Percentiles rank a stretch among this genome's conserved stretches.
These are phyloP conservation scores for Urechis unicinctus DNA, from an alignment of 2,888 invertebrate species.

Conservation along the genomic window DNA sequence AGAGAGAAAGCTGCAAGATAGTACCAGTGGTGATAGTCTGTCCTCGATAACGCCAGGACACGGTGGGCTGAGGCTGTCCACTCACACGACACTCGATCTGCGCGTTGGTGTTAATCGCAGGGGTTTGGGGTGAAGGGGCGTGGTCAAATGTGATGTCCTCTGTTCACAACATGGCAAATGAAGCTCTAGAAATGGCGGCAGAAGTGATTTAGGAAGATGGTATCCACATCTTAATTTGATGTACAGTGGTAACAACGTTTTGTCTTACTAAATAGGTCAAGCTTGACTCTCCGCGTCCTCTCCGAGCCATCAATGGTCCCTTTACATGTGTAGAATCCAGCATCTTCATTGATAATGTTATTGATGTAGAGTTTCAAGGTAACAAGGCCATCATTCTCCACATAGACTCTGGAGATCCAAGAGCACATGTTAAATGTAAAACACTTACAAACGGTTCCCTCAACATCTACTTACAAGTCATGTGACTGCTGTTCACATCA, in stretches of 20 bases:
- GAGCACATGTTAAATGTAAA: neutral
- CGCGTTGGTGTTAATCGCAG: conserved; percentile 16
- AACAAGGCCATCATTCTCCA: conserved; percentile 12
- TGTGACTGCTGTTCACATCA: neutral
- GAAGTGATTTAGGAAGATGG: neutral
- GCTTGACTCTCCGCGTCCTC: neutral
- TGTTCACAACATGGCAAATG: conserved; percentile 6
- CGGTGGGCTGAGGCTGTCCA: conserved; percentile 21
- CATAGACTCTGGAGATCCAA: conserved; percentile 13
- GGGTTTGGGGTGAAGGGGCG: conserved; percentile 20
- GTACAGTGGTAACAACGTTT: neutral
- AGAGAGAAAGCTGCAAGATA: neutral
- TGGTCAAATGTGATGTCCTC: conserved; percentile 26
- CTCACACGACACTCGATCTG: conserved; percentile 22
- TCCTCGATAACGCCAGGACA: conserved; percentile 20
- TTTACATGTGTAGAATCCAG: conserved; percentile 18
- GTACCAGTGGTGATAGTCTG: conserved; percentile 13
- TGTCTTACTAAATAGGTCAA: conserved; percentile 9
- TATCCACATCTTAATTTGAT: neutral
- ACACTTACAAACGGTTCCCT: neutral
- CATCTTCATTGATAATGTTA: conserved; percentile 12
- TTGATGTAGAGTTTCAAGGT: conserved; percentile 20
- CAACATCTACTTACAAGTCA: neutral
- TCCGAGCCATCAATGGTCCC: conserved; percentile 17
- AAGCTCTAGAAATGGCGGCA: neutral